Evolutionary conservation across 2,888 invertebrate genomes (phyloP).

Genomic region (Eristalis intricaria): DNA sequence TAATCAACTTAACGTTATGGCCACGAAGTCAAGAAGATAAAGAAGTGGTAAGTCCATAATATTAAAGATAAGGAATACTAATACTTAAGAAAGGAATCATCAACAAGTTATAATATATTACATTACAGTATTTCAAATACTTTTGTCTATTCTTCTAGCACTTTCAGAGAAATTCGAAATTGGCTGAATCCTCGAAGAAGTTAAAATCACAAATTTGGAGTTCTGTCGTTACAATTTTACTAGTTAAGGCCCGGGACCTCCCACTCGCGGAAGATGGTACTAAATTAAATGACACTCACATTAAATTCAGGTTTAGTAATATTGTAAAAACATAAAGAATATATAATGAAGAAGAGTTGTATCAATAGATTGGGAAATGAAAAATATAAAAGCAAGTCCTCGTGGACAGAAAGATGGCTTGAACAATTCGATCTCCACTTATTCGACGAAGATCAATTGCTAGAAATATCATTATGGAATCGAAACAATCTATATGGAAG

Average conservation of each 20-base stretch:
- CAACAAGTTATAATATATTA: too few relatives aligned
- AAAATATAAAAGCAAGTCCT: constrained; percentile 97
- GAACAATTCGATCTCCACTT: constrained; percentile 99
- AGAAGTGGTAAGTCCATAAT: constrained; percentile 87
- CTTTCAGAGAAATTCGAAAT: constrained; percentile 88
- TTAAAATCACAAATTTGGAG: constrained; percentile 98
- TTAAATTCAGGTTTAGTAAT: constrained; percentile 91
- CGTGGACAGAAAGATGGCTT: constrained; percentile 94
- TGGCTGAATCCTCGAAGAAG: constrained; percentile 90
- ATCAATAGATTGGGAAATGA: constrained; percentile 92
- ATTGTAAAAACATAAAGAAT: not conserved
- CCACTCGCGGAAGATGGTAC: constrained; percentile 92
- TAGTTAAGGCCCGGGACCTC: constrained; percentile 96
- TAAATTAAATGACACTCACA: constrained; percentile 95
- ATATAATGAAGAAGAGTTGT: constrained; percentile 31
- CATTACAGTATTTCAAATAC: not conserved
- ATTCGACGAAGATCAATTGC: constrained; percentile 95
- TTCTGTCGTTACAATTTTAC: constrained; percentile 97
- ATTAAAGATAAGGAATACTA: too few relatives aligned
- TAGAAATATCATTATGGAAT: constrained; percentile 94
- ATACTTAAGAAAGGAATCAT: too few relatives aligned
- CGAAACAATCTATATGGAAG: constrained; percentile 83
- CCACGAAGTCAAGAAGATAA: constrained; percentile 97
- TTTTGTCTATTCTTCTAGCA: constrained; percentile 83
- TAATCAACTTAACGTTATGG: constrained; percentile 91